These are phyloP conservation scores for Sander vitreus DNA, from an alignment of 2,113 vertebrate genomes.

Conservation along the genomic window DNA sequence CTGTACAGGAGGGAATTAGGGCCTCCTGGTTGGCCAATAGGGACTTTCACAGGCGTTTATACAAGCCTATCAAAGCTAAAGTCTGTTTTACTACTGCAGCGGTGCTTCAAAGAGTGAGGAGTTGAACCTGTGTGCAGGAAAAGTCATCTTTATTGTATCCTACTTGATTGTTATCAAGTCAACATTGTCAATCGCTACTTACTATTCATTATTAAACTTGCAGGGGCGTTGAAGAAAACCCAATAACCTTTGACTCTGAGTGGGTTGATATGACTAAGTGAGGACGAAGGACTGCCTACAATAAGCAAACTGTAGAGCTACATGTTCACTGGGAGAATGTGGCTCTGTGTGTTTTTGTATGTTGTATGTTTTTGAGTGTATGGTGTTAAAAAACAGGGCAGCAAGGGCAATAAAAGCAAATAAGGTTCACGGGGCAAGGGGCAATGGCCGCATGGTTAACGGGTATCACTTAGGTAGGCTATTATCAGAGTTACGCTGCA, in stretches of 20 bases:
- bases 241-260: slow-evolving; percentile 60
- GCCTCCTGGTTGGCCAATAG: slow-evolving; percentile 47
- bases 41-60: slow-evolving; percentile 57
- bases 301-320: slow-evolving; percentile 27
- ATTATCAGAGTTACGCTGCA: slow-evolving; percentile 51
- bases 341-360: slow-evolving; percentile 27
- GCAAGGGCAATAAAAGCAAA: slow-evolving; percentile 61
- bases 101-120: slow-evolving; percentile 65
- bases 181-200: slow-evolving; percentile 58
- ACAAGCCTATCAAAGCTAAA: slow-evolving; percentile 61
- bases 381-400: slow-evolving; percentile 58
- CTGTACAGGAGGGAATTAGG: slow-evolving; percentile 46
- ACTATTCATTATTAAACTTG: slow-evolving; percentile 60
- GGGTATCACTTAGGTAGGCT: slow-evolving; percentile 34
- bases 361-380: slow-evolving; percentile 5
- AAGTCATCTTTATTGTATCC: slow-evolving; percentile 69
- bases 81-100: slow-evolving; percentile 59
- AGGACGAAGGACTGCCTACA: slow-evolving; percentile 22
- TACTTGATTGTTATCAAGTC: slow-evolving; percentile 70
- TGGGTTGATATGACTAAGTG: slow-evolving; percentile 8
- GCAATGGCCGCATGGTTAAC: slow-evolving; percentile 70
- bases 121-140: slow-evolving; percentile 50
- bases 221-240: slow-evolving; percentile 63
- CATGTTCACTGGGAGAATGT: slow-evolving; percentile 11
- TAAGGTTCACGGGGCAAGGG: slow-evolving; percentile 62